phyloP scores from a whole-genome alignment of 2,113 vertebrate species.

The Sapajus apella region DNA sequence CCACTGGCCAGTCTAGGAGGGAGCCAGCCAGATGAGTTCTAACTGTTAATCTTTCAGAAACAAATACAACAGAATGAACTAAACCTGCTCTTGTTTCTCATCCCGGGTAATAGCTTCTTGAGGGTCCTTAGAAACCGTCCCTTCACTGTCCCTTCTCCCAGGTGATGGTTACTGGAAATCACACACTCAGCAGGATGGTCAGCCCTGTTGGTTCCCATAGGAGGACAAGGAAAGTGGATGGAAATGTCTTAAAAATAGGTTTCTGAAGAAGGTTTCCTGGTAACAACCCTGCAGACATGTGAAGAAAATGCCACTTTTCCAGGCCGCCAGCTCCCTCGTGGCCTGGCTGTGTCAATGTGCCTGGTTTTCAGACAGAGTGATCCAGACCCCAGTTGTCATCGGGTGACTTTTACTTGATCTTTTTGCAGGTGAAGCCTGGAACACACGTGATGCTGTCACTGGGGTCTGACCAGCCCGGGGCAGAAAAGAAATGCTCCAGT shows the following conservation, averaged over 20 bases:
- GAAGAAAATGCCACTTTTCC: background rate
- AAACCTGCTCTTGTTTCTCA: background rate
- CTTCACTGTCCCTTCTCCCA: background rate
- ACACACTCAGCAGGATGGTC: fast-evolving
- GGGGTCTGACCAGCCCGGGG: fast-evolving
- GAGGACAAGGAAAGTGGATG: background rate
- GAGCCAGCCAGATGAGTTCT: background rate
- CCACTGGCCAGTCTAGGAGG: background rate
- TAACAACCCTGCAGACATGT: fast-evolving
- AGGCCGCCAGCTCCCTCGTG: background rate
- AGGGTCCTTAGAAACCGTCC: background rate
- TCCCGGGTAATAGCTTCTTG: background rate
- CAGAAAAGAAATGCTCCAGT: background rate
- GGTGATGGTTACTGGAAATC: background rate
- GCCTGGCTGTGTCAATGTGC: fast-evolving
- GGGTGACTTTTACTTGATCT: background rate
- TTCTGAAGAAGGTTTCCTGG: background rate
- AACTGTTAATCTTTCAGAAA: background rate
- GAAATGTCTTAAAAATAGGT: background rate
- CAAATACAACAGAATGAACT: background rate
- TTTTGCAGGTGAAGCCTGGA: too few relatives aligned
- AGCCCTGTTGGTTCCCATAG: fast-evolving
- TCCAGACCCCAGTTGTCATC: too few relatives aligned
- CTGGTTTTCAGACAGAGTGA: fast-evolving
- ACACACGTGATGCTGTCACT: fast-evolving